Evolutionary conservation across 2,797 vertebrate species (phyloP), one percentile per base, ranked within the genome.

Genomic region (Danio kyathit): DNA sequence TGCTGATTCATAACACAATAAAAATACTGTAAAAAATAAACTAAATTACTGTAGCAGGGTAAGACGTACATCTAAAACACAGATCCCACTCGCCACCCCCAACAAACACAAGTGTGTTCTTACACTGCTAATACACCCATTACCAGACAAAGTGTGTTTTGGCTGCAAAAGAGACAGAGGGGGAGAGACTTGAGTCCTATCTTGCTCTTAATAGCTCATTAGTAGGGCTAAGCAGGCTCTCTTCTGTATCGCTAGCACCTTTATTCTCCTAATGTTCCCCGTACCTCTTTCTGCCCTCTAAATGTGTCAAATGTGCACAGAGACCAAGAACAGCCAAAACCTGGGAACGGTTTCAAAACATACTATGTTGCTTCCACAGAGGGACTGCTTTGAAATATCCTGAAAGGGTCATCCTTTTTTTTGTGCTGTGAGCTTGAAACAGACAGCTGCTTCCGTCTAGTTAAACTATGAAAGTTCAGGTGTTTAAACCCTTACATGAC

Each of bases 261-360:
- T 88, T 85, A 83, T 88, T 84, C 72, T 69, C 78, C 85, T 89
- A 86, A 88, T 89, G 64, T 84, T 87, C 73, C 78, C 83, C 56
- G 83, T 88, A 89, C 83, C 88, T 90, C 74, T 85, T 87, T 75
- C 67, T 44, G 67, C 57, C 17, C 17, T 67, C 41, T 48, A 70
- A 41, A 61, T 10, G 16, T 64, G 60, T 71, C 66, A 71, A 51
- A 61, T 52, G 59, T 46, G 60, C 76, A 52, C n/a, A 52, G 16
- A 64, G 16, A 77, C 56, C 54, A 61, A 70, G 51, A 69, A 69
- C 19, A 41, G 38, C 7, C 48, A 80, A 52, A 75, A 60, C 38
- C 46, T 66, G 52, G 70, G 69, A 71, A 66, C 0, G 5, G 54
- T 40, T 64, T 63, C 21, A 71, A 83, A 81, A 38, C 57, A 78